A percentile compares a stretch with the other conserved stretches of the same genome.
phyloP scores from a whole-genome alignment of 2,113 vertebrate species.

The Micronycteris hirsuta region DNA sequence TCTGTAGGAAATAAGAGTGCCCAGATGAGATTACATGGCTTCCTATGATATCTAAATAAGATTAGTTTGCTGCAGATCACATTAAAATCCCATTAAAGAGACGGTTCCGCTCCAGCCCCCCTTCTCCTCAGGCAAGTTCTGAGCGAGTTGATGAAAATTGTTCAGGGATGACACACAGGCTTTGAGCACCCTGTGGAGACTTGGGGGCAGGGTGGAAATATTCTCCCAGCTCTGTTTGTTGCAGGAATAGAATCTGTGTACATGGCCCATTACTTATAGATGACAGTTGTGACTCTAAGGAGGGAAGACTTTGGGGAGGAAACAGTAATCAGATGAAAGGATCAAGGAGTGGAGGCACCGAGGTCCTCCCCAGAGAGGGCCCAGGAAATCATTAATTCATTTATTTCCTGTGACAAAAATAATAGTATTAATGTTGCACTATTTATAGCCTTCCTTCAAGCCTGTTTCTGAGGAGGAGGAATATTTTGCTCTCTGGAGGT shows the following conservation, averaged over 20 bases:
- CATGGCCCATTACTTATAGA: slow-evolving; percentile 62
- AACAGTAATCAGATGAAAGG: slow-evolving; percentile 58
- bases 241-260: slow-evolving; percentile 2
- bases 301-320: slow-evolving; percentile 34
- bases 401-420: slow-evolving; percentile 53
- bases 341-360: not conserved
- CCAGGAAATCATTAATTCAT: slow-evolving; percentile 58
- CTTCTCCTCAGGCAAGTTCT: slow-evolving; percentile 71
- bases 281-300: slow-evolving; percentile 53
- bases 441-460: slow-evolving; percentile 57
- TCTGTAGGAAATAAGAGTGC: slow-evolving; percentile 49
- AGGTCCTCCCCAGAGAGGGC: slow-evolving; percentile 51
- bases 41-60: slow-evolving; percentile 77
- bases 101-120: slow-evolving; percentile 71
- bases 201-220: not conserved
- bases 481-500: slow-evolving; percentile 19
- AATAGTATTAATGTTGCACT: slow-evolving; percentile 55
- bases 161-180: slow-evolving; percentile 67
- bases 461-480: slow-evolving; percentile 23
- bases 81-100: slow-evolving; percentile 80
- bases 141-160: slow-evolving; percentile 64
- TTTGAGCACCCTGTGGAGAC: slow-evolving; percentile 58
- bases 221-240: not conserved
- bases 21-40: slow-evolving; percentile 70
- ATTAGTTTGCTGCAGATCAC: slow-evolving; percentile 73